Evolutionary conservation across 2,888 invertebrate species (phyloP).

Genomic region (Stenolophus ochropezus): DNA sequence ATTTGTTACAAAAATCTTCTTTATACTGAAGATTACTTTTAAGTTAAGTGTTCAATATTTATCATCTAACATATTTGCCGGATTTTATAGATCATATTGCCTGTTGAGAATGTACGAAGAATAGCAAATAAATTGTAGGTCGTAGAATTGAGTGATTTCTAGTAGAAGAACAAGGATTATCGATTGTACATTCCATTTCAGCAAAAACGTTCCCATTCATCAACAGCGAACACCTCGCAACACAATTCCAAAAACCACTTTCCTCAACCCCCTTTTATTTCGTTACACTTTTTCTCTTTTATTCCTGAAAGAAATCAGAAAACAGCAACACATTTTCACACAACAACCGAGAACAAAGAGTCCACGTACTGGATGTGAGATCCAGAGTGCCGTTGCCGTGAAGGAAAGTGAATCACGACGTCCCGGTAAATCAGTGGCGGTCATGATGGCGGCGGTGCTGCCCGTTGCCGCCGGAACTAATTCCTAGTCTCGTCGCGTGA

Average conservation of each 20-base stretch:
- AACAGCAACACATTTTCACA: constrained; percentile 44
- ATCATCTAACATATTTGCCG: too few species aligned
- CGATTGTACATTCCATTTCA: constrained; percentile 33
- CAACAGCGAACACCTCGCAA: constrained; percentile 31
- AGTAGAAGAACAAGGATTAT: constrained; percentile 19
- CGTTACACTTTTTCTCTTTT: constrained; percentile 41
- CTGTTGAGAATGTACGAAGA: neutral
- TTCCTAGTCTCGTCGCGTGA: constrained; percentile 32
- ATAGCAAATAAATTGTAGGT: neutral
- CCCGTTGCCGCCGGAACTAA: constrained; percentile 22
- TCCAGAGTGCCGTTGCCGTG: constrained; percentile 5
- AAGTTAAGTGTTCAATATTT: too few species aligned
- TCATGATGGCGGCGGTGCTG: constrained; percentile 7
- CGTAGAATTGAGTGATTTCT: neutral
- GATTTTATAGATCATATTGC: too few species aligned
- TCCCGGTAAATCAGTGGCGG: neutral
- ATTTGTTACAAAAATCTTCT: too few species aligned
- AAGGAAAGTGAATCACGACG: constrained; percentile 32
- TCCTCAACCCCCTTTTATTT: constrained; percentile 38
- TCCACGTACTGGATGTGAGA: neutral
- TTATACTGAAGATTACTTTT: too few species aligned
- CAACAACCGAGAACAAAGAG: constrained; percentile 43
- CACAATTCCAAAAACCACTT: constrained; percentile 43
- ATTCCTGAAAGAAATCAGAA: constrained; percentile 40
- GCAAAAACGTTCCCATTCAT: constrained; percentile 28